Evolutionary conservation across 2,797 vertebrate genomes (phyloP).

Genomic region (Gallirallus australis): DNA sequence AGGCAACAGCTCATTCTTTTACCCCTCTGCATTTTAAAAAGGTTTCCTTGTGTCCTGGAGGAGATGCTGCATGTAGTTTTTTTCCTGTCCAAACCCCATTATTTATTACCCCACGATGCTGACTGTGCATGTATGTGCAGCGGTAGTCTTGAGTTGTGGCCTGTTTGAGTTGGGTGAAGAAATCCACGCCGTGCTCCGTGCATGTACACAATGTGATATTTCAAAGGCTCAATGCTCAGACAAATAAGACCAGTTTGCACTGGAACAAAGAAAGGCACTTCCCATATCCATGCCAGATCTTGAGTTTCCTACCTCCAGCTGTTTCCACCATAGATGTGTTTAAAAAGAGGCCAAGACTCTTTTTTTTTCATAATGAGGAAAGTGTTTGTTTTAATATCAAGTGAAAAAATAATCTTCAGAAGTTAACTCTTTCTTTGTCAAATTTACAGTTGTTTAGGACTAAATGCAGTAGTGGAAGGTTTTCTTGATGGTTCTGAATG

Average conservation of each 20-base stretch:
- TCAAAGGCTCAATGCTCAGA: conserved; percentile 23
- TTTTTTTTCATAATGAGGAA: conserved; percentile 22
- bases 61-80: background rate
- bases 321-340: conserved; percentile 68
- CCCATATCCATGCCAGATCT: conserved; percentile 67
- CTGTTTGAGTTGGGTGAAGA: conserved; percentile 3
- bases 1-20: background rate
- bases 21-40: background rate
- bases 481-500: conserved; percentile 37
- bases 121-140: background rate
- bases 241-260: conserved; percentile 53
- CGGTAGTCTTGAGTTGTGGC: background rate
- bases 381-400: conserved; percentile 65
- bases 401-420: conserved; percentile 27
- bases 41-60: background rate
- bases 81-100: background rate
- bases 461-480: background rate
- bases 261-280: conserved; percentile 71
- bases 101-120: background rate
- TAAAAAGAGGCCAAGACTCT: conserved; percentile 44
- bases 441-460: background rate
- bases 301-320: conserved; percentile 68
- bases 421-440: conserved; percentile 27
- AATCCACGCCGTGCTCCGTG: background rate
- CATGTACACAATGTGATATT: conserved; percentile 38